phyloP scores from a whole-genome alignment of 2,797 vertebrate genomes.

The Todus mexicanus region DNA sequence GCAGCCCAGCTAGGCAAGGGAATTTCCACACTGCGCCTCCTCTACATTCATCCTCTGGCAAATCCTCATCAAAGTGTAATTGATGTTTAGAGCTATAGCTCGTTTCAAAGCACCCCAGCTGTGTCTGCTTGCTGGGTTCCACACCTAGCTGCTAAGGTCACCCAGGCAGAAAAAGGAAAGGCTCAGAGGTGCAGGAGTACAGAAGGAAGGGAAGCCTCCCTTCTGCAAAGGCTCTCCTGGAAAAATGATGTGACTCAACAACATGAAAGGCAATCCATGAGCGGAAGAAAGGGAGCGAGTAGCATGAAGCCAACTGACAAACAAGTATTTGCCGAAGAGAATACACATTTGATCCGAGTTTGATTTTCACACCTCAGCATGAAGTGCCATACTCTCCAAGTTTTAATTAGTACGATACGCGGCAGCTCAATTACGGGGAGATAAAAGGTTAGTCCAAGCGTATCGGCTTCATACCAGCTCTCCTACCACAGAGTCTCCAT shows the following conservation, averaged over 20 bases:
- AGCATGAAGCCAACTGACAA: background rate
- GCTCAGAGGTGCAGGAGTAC: background rate
- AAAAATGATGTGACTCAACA: background rate
- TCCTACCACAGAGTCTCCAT: background rate
- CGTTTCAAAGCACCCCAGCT: background rate
- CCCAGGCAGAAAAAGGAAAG: background rate
- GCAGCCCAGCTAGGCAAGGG: background rate
- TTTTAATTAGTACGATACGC: background rate
- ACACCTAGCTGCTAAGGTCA: background rate
- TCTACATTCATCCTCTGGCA: background rate
- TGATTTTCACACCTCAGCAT: background rate
- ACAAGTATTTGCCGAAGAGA: background rate
- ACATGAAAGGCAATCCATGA: background rate
- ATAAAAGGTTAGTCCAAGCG: background rate
- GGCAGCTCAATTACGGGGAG: background rate
- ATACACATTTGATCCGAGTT: background rate
- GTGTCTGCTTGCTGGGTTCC: background rate
- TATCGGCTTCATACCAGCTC: background rate
- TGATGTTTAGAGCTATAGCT: background rate
- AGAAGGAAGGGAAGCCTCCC: background rate
- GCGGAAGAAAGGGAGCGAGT: background rate
- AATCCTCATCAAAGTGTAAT: background rate
- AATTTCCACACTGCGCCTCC: background rate
- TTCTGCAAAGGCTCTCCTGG: background rate
- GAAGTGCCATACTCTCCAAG: background rate